These are phyloP conservation scores for Drosophila austrosaltans DNA, from an alignment of 2,888 invertebrate species.

Conservation along the genomic window DNA sequence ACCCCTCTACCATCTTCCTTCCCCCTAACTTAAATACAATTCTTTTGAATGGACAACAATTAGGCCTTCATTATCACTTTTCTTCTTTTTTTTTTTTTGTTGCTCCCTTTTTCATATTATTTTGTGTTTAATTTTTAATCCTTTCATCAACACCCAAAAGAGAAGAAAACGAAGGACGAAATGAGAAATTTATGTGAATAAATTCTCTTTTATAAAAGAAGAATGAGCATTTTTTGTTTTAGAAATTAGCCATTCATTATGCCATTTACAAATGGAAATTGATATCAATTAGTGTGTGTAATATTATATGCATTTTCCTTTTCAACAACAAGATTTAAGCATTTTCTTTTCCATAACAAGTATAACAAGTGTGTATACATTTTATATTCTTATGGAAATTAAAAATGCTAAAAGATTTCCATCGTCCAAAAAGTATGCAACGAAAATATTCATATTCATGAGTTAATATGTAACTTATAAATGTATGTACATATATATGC, in stretches of 20 bases:
- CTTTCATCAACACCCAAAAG: slow-evolving; percentile 2
- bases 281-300: slow-evolving; percentile 3
- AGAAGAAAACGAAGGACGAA: not conserved
- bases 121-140: not conserved
- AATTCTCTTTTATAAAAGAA: not conserved
- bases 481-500: too few species aligned
- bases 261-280: not conserved
- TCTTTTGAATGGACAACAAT: slow-evolving; percentile 4
- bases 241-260: not conserved
- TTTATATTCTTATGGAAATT: too few species aligned
- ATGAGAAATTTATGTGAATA: not conserved
- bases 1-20: too few species aligned
- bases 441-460: too few species aligned
- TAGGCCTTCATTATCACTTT: slow-evolving; percentile 8
- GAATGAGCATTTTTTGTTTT: not conserved
- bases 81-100: not conserved
- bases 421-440: too few species aligned
- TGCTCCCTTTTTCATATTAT: not conserved
- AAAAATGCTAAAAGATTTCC: too few species aligned
- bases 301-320: too few species aligned
- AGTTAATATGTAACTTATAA: too few species aligned
- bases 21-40: not conserved
- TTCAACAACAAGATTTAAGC: too few species aligned
- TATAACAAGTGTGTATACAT: too few species aligned
- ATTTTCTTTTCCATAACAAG: not conserved